Conservation (phyloP, 2,797 vertebrate genomes). For the Lacerta agilis region DNA sequence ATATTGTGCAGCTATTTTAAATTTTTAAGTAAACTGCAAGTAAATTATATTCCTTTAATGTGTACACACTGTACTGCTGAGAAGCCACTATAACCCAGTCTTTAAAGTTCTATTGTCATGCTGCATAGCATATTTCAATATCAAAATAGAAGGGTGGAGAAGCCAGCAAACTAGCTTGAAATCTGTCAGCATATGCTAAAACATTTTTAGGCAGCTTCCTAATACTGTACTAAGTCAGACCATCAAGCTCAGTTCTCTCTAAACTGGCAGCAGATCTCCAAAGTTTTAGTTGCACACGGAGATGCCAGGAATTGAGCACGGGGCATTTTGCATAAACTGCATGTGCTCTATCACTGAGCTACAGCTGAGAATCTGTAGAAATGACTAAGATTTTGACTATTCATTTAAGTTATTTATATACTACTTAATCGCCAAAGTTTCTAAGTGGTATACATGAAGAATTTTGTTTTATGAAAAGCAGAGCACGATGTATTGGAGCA, state of each 20-base stretch:
- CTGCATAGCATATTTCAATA: not conserved
- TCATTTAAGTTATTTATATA: no score
- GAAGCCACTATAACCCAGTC: not conserved
- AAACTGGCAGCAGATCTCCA: not conserved
- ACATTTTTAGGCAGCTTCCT: not conserved
- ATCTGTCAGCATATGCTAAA: not conserved
- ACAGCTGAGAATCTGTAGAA: not conserved
- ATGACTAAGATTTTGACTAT: not conserved
- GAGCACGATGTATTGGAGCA: not conserved
- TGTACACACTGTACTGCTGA: not conserved
- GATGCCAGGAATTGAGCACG: not conserved
- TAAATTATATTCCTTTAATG: not conserved
- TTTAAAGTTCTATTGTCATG: not conserved
- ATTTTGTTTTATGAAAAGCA: not conserved
- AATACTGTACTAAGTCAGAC: not conserved
- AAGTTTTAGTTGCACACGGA: not conserved
- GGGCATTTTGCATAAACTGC: not conserved
- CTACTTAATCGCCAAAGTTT: no score
- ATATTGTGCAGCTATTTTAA: slow-evolving; percentile 21
- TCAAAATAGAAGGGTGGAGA: not conserved
- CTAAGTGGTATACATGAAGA: no score
- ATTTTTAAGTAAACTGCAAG: not conserved
- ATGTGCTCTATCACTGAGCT: not conserved
- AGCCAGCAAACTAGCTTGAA: not conserved
- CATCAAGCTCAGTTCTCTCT: not conserved